Conservation (phyloP, 2,888 invertebrate species). For the Rhorus exstirpatorius region DNA sequence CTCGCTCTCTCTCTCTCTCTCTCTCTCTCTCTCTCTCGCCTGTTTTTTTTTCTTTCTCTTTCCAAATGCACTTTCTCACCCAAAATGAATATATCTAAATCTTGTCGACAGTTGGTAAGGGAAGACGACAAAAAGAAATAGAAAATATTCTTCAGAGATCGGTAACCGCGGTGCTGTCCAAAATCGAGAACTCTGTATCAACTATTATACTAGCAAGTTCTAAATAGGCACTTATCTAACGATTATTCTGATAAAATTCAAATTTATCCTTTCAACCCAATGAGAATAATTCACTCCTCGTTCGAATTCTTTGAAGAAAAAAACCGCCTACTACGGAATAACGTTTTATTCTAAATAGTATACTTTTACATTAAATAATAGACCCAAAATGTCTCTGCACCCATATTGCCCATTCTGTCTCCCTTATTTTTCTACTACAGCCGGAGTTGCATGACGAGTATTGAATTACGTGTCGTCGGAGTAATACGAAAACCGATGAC, state of each 20-base stretch:
- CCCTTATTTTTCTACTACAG: not conserved
- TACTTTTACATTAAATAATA: too few relatives aligned
- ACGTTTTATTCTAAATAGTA: too few relatives aligned
- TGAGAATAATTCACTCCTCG: not conserved
- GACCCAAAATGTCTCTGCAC: not conserved
- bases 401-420: too few relatives aligned
- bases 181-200: not conserved
- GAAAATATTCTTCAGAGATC: not conserved
- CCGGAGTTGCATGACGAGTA: slow-evolving; percentile 6
- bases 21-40: slow-evolving; percentile 18
- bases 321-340: too few relatives aligned
- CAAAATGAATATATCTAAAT: slow-evolving; percentile 11
- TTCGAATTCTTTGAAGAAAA: too few relatives aligned
- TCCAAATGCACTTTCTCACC: slow-evolving; percentile 8
- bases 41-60: not conserved
- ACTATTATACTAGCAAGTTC: not conserved
- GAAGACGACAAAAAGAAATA: not conserved
- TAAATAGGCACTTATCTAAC: not conserved
- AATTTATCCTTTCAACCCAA: not conserved
- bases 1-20: slow-evolving; percentile 4
- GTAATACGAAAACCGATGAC: slow-evolving; percentile 26
- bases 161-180: slow-evolving; percentile 23
- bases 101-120: slow-evolving; percentile 39
- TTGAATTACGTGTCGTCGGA: slow-evolving; percentile 67
- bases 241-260: not conserved